Base-by-base conservation (phyloP, 2,888 invertebrate genomes). In the Ochropleura leucogaster region DNA sequence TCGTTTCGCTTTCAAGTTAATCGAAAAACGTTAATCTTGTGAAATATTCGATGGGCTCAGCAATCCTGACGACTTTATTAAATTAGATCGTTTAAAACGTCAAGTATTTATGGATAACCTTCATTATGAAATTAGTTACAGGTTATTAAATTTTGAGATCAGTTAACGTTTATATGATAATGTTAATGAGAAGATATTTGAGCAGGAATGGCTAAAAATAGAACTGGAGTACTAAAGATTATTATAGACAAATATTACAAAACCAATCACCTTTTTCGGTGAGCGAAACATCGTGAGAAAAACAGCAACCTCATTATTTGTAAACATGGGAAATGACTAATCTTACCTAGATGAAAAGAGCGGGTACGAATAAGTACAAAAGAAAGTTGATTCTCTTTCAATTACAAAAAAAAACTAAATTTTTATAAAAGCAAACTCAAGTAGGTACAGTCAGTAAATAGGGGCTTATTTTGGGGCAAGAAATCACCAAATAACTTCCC, bases 11-110 rank as follows among this genome's bases (percentile, higher is more conserved):
- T 49, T 47, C 73, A 78, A 81, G 62, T 80, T 86, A 84, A 87
- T 86, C 72, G 81, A 84, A 86, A 85, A 86, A 87, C 76, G 81
- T 87, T 86, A 87, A 86, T 86, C 82, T 77, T 84, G 64, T 81
- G 77, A 84, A 64, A 81, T 77, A 77, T 77, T 76, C 70, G 46
- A 81, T 77, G 72, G 59, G 47, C 66, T 42, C 65, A 68, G 71
- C 70, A 66, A 69, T 46, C 68, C 69, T 46, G 72, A 68, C 55
- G 64, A 72, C 64, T 77, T 77, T 74, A 84, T 84, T 82, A 78
- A 88, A 86, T 84, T 80, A 84, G 68, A 79, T 68, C 84, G 72
- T 73, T 85, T 74, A 72, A 69, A 79, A 51, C 57, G 63, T 76
- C 73, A 72, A 74, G 72, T 67, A 85, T 74, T 77, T 70, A 82